Percentiles rank a stretch among this genome's conserved stretches.
phyloP scores from a whole-genome alignment of 2,797 vertebrate species.

The Hyperoplus lanceolatus region DNA sequence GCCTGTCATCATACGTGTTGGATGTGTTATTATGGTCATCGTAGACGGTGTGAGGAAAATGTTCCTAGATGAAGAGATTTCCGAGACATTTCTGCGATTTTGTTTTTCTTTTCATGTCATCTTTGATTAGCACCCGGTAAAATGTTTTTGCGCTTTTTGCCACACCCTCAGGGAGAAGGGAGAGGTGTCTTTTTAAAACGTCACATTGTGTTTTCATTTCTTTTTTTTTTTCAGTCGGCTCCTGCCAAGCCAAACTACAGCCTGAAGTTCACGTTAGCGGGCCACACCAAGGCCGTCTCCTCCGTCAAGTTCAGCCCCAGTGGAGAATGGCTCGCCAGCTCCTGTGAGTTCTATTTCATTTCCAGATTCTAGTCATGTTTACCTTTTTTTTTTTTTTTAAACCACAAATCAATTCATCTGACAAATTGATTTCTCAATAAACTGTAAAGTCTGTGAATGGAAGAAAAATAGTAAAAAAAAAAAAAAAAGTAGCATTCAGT shows the following conservation, averaged over 20 bases:
- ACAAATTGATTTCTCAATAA: no score
- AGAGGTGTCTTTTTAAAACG: neutral
- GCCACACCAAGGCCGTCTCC: constrained; percentile 98
- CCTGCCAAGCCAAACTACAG: constrained; percentile 98
- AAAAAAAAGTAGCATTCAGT: neutral
- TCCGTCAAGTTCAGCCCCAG: constrained; percentile 99
- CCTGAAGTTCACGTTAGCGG: constrained; percentile 96
- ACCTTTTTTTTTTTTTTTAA: neutral
- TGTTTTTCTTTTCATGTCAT: neutral
- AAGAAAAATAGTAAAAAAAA: neutral
- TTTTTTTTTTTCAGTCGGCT: constrained; percentile 85
- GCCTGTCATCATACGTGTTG: neutral
- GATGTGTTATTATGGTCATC: neutral
- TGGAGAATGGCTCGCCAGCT: constrained; percentile 98
- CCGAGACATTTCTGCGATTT: neutral
- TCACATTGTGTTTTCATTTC: constrained; percentile 7
- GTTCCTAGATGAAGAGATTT: neutral
- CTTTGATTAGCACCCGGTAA: neutral
- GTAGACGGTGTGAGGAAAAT: no score
- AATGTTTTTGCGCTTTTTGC: neutral
- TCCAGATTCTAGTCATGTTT: neutral
- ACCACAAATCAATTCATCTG: neutral
- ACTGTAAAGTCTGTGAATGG: no score
- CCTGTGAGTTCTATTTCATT: constrained; percentile 86
- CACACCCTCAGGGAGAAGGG: no score